Conservation (phyloP, 2,113 vertebrate genomes). For the Pterocles orientalis region DNA sequence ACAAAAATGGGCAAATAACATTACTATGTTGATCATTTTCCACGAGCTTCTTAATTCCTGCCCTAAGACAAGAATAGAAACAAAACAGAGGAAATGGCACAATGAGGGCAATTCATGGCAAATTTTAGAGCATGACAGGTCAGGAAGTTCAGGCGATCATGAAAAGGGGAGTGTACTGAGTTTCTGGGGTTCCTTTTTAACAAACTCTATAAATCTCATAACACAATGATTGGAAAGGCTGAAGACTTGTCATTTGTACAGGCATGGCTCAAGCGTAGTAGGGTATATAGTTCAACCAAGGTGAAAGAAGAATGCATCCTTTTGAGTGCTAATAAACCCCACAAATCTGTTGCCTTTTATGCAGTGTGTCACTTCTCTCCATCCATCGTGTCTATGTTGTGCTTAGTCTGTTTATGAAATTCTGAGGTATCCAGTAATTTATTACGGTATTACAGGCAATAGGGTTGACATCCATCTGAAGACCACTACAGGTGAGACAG, state of each 20-base stretch:
- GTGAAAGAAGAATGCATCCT: background rate
- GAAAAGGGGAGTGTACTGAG: background rate
- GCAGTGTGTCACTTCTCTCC: background rate
- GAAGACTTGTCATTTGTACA: fast-evolving
- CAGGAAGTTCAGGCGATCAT: constrained; percentile 27
- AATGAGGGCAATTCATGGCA: constrained; percentile 33
- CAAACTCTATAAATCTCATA: background rate
- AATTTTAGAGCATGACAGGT: background rate
- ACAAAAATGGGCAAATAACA: background rate
- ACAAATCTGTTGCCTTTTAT: background rate
- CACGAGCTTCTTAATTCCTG: background rate
- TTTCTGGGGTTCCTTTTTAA: background rate
- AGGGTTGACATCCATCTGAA: background rate
- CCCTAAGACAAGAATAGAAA: constrained; percentile 28
- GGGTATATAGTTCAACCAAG: background rate
- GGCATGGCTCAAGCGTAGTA: background rate
- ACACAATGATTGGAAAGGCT: background rate
- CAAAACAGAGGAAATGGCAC: constrained; percentile 52
- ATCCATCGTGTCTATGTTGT: background rate
- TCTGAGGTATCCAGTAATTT: background rate
- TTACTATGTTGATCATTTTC: background rate
- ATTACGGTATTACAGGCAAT: background rate
- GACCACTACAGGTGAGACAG: background rate
- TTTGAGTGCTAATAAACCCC: background rate
- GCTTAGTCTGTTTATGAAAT: background rate